Conservation (phyloP, 2,113 vertebrate species). For the Psophia crepitans region DNA sequence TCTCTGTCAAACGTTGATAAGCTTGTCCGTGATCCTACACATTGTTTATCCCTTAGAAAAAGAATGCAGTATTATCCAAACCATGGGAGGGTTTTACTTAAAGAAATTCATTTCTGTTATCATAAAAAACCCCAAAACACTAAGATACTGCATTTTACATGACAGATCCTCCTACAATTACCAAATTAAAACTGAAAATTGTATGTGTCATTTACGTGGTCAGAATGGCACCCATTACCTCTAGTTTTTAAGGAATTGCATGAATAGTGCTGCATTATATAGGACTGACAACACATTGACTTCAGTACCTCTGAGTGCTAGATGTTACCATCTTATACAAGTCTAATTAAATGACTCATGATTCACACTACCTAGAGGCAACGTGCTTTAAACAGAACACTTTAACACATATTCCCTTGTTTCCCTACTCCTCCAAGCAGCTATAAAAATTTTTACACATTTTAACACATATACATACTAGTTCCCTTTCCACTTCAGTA, state of each 20-base stretch:
- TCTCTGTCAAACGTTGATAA: neutral
- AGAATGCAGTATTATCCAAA: neutral
- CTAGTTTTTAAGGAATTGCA: neutral
- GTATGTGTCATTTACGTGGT: neutral
- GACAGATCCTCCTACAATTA: neutral
- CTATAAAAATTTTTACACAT: neutral
- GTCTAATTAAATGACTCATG: neutral
- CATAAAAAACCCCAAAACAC: neutral
- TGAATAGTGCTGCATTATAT: neutral
- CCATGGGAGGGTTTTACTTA: neutral
- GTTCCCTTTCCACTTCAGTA: neutral
- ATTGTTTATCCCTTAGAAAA: neutral
- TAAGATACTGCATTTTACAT: neutral
- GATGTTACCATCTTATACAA: neutral
- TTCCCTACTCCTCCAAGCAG: neutral
- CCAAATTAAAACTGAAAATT: neutral
- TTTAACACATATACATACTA: neutral
- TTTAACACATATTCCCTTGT: neutral
- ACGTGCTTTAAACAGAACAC: neutral
- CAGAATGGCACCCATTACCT: neutral
- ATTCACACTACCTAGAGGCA: neutral
- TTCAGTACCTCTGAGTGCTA: neutral
- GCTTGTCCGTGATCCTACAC: neutral
- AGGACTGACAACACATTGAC: neutral
- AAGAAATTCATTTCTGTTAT: neutral